Base-by-base conservation (phyloP, 2,113 vertebrate species). In the Anas platyrhynchos region DNA sequence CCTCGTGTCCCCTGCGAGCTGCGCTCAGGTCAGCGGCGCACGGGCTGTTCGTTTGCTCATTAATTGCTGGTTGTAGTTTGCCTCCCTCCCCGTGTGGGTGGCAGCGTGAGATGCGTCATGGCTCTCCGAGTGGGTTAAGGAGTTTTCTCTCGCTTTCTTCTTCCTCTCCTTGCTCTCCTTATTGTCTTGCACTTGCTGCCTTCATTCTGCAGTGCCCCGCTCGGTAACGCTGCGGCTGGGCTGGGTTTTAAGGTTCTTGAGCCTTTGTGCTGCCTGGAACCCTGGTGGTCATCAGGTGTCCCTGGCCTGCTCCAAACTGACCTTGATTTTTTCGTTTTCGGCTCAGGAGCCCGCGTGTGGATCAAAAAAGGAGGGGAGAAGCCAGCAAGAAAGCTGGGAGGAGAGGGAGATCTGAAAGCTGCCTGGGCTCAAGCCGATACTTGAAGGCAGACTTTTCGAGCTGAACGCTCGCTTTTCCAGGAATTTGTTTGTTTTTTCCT, bases 231-330 rank as follows among this genome's bases (percentile, higher is more conserved):
- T 12, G 3, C 20, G 52, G 71, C 52, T 16, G 29, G 31, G 46
- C 52, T 43, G 2, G 5, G 16, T 10, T 13, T 0, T 31, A 0
- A 16, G 5, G 29, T 16, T 2, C 58, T 21, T 25, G 48, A 50
- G 23, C 61, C 34, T 34, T 34, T 34, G 48, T 44, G 55, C 68
- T 52, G 18, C 41, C 25, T 34, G 21, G 10, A 50, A 46, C n/a
- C 54, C 43, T 7, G 22, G 3, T 13, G 44, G 21, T 31, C 61
- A 41, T 46, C 54, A 34, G 82, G 61, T n/a, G 34, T 8, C 20
- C 41, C 20, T 55, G 61, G 38, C n/a, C 84, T 13, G 20, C 84
- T 72, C 72, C 50, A 25, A n/a, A 9, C 15, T n/a, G 22, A 12
- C 20, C 14, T 14, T 8, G 12, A 2, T 17, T 26, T 16, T 20